Evolutionary conservation across 2,888 invertebrate genomes (phyloP).

Genomic region (Cetonia aurata): DNA sequence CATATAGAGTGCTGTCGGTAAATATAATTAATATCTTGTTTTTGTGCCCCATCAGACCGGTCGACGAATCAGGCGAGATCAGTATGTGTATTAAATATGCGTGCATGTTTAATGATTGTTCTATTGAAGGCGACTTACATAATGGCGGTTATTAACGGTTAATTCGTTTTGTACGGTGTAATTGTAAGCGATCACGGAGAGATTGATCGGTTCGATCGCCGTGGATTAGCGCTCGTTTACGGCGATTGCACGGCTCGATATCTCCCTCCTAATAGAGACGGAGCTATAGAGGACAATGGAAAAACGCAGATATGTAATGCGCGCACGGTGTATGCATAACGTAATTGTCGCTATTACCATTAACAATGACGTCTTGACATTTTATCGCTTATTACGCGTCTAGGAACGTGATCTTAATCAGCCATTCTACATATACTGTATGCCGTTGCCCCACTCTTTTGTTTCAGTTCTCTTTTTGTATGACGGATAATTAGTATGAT

Average conservation of each 20-base stretch:
- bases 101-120: slow-evolving; percentile 38
- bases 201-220: slow-evolving; percentile 22
- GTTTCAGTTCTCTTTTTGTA: slow-evolving; percentile 10
- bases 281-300: background rate
- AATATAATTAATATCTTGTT: slow-evolving; percentile 40
- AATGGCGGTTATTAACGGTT: slow-evolving; percentile 43
- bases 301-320: slow-evolving; percentile 17
- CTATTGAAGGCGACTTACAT: slow-evolving; percentile 39
- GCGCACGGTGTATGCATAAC: slow-evolving; percentile 10
- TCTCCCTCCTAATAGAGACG: background rate
- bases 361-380: slow-evolving; percentile 38
- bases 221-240: background rate
- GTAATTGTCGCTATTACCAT: slow-evolving; percentile 27
- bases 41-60: slow-evolving; percentile 30
- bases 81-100: slow-evolving; percentile 27
- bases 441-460: background rate
- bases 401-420: slow-evolving; percentile 30
- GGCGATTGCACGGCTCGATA: slow-evolving; percentile 14
- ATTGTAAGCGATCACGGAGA: slow-evolving; percentile 43
- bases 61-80: slow-evolving; percentile 1
- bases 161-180: slow-evolving; percentile 41
- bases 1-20: slow-evolving; percentile 19
- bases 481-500: slow-evolving; percentile 22
- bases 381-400: slow-evolving; percentile 27
- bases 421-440: slow-evolving; percentile 3